Evolutionary conservation across 2,888 invertebrate species (phyloP).

Genomic region (Pyrrhosoma nymphula): DNA sequence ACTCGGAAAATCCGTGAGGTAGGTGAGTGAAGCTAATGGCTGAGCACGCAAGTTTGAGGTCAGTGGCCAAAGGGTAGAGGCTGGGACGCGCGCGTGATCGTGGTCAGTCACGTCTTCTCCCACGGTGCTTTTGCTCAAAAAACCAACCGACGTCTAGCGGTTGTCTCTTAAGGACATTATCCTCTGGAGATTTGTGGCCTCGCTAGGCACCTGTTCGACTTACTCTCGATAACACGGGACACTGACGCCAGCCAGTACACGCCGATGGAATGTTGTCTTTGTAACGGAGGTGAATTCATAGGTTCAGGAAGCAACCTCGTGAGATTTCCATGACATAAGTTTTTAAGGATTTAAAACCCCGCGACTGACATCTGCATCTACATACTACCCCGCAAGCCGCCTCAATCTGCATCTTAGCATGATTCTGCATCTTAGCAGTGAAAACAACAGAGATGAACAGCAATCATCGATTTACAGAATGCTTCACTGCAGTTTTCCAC

Average conservation of each 20-base stretch:
- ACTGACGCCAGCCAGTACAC: background rate
- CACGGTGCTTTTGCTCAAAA: slow-evolving; percentile 8
- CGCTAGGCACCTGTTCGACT: background rate
- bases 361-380: no score
- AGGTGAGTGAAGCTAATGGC: background rate
- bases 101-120: background rate
- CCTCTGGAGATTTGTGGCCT: background rate
- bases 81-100: background rate
- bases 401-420: no score
- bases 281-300: background rate
- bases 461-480: no score
- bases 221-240: background rate
- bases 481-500: no score
- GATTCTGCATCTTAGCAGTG: no score
- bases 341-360: no score
- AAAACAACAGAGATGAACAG: no score
- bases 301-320: background rate
- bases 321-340: no score
- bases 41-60: background rate
- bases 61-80: background rate
- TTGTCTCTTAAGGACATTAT: background rate
- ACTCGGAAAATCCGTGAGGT: slow-evolving; percentile 2
- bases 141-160: background rate
- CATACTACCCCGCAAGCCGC: no score
- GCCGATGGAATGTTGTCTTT: background rate